Evolutionary conservation across 2,888 invertebrate species (phyloP).

Genomic region (Chymomyza amoena): DNA sequence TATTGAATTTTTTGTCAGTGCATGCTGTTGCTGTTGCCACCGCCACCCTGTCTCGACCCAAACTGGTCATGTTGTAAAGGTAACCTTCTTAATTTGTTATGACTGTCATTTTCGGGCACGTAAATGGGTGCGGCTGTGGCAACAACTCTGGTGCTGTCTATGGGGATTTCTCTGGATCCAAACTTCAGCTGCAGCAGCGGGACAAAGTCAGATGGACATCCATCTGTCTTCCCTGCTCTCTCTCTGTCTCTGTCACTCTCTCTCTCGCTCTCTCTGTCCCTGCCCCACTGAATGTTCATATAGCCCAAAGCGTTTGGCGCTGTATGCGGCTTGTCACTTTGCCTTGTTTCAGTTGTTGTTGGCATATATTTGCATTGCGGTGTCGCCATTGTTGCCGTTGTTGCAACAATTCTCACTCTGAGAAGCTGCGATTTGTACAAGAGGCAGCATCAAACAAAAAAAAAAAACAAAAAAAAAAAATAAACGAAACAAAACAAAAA

Average conservation of each 20-base stretch:
- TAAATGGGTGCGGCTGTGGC: slow-evolving; percentile 47
- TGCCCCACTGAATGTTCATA: slow-evolving; percentile 22
- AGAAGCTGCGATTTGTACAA: slow-evolving; percentile 50
- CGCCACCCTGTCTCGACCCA: slow-evolving; percentile 1
- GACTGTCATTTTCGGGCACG: slow-evolving; percentile 58
- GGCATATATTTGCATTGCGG: slow-evolving; percentile 68
- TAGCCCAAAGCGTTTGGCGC: slow-evolving; percentile 53
- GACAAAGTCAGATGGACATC: slow-evolving; percentile 35
- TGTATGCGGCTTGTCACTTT: slow-evolving; percentile 62
- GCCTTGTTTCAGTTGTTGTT: slow-evolving; percentile 47
- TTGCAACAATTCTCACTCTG: slow-evolving; percentile 16
- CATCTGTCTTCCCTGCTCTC: slow-evolving; percentile 34
- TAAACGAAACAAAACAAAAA: slow-evolving; percentile 18
- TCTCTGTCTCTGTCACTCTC: neutral
- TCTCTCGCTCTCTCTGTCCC: slow-evolving; percentile 9
- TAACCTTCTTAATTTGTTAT: slow-evolving; percentile 72
- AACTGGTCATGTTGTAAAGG: slow-evolving; percentile 33
- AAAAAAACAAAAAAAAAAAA: slow-evolving; percentile 26
- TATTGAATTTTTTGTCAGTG: neutral
- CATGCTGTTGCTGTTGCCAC: neutral
- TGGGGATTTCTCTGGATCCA: slow-evolving; percentile 13
- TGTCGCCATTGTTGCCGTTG: slow-evolving; percentile 41
- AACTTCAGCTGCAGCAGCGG: neutral
- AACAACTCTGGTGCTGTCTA: slow-evolving; percentile 1
- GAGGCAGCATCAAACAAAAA: slow-evolving; percentile 39